Conservation (phyloP, 1,140 invertebrate species). For the Melipona quadrifasciata region DNA sequence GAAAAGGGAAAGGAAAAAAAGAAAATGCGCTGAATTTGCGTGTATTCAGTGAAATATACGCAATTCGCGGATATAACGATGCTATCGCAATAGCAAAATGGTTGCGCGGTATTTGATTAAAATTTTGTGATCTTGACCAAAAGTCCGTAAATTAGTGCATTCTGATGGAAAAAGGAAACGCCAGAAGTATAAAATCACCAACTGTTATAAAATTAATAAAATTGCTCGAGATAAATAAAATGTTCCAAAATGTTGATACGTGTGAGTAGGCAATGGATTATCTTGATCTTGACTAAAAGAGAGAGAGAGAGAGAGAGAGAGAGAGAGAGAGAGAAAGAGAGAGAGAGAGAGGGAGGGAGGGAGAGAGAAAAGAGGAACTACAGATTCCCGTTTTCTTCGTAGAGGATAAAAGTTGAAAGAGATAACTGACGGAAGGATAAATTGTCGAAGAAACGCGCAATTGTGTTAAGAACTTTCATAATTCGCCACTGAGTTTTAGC, state of each 20-base stretch:
- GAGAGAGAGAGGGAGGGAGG: no score
- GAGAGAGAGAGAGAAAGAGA: not conserved
- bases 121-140: not conserved
- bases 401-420: not conserved
- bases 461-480: constrained; percentile 10
- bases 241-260: not conserved
- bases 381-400: no score
- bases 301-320: not conserved
- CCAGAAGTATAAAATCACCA: not conserved
- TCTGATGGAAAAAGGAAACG: not conserved
- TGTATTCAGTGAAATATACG: not conserved
- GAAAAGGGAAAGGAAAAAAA: not conserved
- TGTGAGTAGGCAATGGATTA: no score
- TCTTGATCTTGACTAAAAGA: not conserved
- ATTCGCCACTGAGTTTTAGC: not conserved
- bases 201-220: not conserved
- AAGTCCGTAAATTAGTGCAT: not conserved
- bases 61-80: constrained; percentile 25
- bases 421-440: not conserved
- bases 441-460: constrained; percentile 6
- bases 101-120: constrained; percentile 25
- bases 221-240: not conserved
- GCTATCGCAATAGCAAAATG: not conserved
- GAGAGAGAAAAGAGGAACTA: not conserved
- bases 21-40: not conserved